Percentiles rank a stretch among this genome's conserved stretches.
Evolutionary conservation across 2,797 vertebrate genomes (phyloP).

Genomic region (Falco berigora): DNA sequence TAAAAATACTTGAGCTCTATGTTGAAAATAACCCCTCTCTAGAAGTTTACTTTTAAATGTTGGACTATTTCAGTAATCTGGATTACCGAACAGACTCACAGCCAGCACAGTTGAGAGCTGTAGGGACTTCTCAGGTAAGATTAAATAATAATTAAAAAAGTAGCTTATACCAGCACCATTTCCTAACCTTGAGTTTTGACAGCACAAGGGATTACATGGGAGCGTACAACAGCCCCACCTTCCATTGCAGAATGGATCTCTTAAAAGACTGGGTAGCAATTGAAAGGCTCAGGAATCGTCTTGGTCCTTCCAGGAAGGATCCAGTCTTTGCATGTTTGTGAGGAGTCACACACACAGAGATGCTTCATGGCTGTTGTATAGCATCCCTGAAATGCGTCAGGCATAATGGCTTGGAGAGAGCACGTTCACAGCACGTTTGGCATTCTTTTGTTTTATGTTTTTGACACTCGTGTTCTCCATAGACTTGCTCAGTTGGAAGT

Average conservation of each 20-base stretch:
- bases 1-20: neutral
- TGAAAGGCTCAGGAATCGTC: neutral
- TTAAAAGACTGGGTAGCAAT: neutral
- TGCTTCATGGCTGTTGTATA: neutral
- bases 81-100: neutral
- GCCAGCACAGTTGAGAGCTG: neutral
- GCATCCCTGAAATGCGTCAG: neutral
- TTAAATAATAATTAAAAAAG: neutral
- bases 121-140: neutral
- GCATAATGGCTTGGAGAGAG: neutral
- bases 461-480: neutral
- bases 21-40: neutral
- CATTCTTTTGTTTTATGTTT: neutral
- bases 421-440: neutral
- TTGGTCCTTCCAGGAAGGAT: neutral
- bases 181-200: neutral
- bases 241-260: neutral
- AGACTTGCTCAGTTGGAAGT: neutral
- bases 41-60: neutral
- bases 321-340: neutral
- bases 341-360: neutral
- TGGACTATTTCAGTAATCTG: neutral
- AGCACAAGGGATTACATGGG: neutral
- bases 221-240: neutral
- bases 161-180: neutral